Conservation (phyloP, 2,113 vertebrate genomes). For the Chamaea fasciata region DNA sequence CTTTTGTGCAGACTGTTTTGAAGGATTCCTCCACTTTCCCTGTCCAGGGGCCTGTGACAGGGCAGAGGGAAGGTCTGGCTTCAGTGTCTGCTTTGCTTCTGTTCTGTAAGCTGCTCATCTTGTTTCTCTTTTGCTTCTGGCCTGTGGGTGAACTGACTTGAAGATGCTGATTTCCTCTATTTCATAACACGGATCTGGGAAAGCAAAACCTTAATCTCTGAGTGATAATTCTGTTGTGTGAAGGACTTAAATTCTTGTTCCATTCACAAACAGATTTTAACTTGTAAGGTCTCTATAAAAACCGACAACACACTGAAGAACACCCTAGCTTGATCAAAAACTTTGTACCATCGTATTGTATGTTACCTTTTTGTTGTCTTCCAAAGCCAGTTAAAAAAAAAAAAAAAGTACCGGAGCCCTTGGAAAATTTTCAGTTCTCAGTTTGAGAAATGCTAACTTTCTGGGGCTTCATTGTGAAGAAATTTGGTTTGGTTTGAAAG, state of each 20-base stretch:
- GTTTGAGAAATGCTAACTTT: background rate
- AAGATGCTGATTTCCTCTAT: background rate
- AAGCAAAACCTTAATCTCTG: background rate
- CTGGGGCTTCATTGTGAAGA: background rate
- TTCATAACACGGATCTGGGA: background rate
- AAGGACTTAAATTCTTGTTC: background rate
- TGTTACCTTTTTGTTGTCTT: background rate
- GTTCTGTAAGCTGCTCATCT: background rate
- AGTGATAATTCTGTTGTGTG: background rate
- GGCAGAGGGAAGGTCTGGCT: background rate
- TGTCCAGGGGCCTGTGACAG: background rate
- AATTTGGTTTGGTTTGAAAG: background rate
- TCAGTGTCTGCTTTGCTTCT: background rate
- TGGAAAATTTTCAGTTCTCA: background rate
- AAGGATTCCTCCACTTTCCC: background rate
- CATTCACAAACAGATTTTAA: background rate
- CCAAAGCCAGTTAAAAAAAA: background rate
- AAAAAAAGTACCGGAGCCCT: background rate
- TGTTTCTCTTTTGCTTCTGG: conserved; percentile 10
- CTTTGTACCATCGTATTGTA: background rate
- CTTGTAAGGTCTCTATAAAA: background rate
- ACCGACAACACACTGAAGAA: background rate
- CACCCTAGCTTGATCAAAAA: background rate
- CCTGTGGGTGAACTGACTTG: background rate
- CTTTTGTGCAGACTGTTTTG: background rate